Evolutionary conservation across 2,797 vertebrate species (phyloP), one percentile per base, ranked within the genome.

Genomic region (Momotus momota): DNA sequence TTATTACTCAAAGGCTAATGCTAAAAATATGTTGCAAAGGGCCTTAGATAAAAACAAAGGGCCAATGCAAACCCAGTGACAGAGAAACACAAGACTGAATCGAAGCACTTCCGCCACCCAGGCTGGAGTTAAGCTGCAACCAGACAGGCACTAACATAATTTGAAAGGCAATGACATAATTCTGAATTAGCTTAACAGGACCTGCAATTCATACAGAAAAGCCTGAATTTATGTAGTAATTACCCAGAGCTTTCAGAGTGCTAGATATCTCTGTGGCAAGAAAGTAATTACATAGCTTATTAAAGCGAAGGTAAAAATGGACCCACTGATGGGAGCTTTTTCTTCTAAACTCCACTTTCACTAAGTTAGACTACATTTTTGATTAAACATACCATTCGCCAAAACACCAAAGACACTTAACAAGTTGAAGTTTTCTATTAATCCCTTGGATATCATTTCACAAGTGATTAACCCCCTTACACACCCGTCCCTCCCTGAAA

Each of bases 171-270:
- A 46, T 71, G 70, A 79, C 91, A 93, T 62, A 88, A 86, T 75
- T 81, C 64, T 65, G 74, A 75, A 90, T 94, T 61, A 94, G 85
- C n/a, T 74, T 90, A 93, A 79, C 17, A 75, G 80, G 77, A 70
- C 52, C 64, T 64, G 33, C 66, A 94, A 88, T 84, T 91, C 64
- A 60, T 52, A 86, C 6, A 90, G 70, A 91, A 81, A 94, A 93
- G n/a, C 55, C 58, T 75, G 65, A 94, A 87, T 89, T 69, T 78
- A 87, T 65, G 69, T 69, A 91, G 72, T 55, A 89, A 96, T 86
- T 93, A 95, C 57, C 29, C 49, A 89, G 84, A 91, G 58, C 52
- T 91, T 80, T 87, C 29, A 51, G 86, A 79, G 31, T 25, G 38
- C 52, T 66, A 79, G 57, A 6, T 83, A 88, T 38, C 82, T 75